phyloP scores from a whole-genome alignment of 1,140 invertebrate genomes.

The Eulimnadia texana region DNA sequence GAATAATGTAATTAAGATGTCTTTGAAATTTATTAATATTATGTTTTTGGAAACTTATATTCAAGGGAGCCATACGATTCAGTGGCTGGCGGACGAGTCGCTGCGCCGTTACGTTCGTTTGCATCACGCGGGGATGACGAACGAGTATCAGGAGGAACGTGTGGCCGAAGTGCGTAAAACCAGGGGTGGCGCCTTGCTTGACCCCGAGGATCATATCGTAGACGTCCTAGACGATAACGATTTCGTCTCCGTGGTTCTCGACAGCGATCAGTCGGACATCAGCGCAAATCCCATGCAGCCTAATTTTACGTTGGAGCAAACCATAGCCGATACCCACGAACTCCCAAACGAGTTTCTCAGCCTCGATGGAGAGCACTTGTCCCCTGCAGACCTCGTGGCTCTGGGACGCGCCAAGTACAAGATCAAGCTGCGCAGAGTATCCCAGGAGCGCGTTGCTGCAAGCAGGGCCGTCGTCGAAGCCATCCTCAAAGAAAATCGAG shows the following conservation, averaged over 20 bases:
- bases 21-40: neutral
- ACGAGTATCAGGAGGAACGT: conserved; percentile 25
- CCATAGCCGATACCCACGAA: conserved; percentile 4
- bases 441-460: conserved; percentile 37
- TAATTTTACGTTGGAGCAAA: conserved; percentile 15
- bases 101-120: conserved; percentile 36
- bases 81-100: conserved; percentile 41
- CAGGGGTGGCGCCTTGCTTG: conserved; percentile 43
- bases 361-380: conserved; percentile 42
- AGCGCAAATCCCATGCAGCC: neutral
- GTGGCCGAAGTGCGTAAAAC: conserved; percentile 44
- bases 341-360: conserved; percentile 31
- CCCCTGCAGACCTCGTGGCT: conserved; percentile 40
- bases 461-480: conserved; percentile 42
- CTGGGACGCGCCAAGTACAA: conserved; percentile 41
- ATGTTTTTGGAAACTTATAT: neutral
- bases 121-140: conserved; percentile 23
- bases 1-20: neutral
- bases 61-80: conserved; percentile 31
- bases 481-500: conserved; percentile 42
- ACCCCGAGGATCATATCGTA: conserved; percentile 38
- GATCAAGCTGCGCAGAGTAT: conserved; percentile 42
- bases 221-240: conserved; percentile 48
- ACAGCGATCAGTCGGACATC: conserved; percentile 26
- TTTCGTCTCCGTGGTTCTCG: conserved; percentile 43